These are phyloP conservation scores for Anagyrus pseudococci DNA, from an alignment of 2,888 invertebrate species.

Conservation along the genomic window DNA sequence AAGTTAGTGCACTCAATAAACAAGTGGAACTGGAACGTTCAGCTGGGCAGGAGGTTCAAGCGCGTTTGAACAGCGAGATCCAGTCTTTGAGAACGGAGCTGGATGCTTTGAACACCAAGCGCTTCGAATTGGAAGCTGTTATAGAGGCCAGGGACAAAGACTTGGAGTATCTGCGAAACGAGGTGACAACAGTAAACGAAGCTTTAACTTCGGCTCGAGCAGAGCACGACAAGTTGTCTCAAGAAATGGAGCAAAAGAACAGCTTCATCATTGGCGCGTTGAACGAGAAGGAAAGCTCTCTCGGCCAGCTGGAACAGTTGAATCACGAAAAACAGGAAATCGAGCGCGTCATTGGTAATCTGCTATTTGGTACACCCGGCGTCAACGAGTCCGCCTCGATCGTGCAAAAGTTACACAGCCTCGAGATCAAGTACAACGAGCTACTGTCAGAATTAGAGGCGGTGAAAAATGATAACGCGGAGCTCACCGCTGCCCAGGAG, in stretches of 20 bases:
- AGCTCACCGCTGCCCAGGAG: conserved; percentile 40
- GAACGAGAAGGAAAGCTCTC: conserved; percentile 30
- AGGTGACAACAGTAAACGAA: conserved; percentile 38
- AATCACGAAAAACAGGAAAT: conserved; percentile 32
- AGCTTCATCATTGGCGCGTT: conserved; percentile 13
- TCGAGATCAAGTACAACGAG: not conserved
- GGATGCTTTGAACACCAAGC: not conserved
- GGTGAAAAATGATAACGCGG: conserved; percentile 40
- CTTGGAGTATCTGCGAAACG: not conserved
- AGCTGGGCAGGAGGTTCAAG: conserved; percentile 36
- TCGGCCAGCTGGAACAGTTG: conserved; percentile 33
- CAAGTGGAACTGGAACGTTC: conserved; percentile 33
- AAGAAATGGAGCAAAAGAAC: conserved; percentile 22
- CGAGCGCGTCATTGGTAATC: conserved; percentile 6
- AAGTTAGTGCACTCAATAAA: conserved; percentile 22
- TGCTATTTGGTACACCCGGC: conserved; percentile 1
- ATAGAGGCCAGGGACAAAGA: not conserved
- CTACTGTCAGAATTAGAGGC: conserved; percentile 24
- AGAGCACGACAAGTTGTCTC: conserved; percentile 1
- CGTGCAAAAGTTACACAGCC: conserved; percentile 11
- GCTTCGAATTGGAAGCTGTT: not conserved
- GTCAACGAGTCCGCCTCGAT: conserved; percentile 6
- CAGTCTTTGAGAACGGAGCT: conserved; percentile 3
- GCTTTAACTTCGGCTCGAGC: conserved; percentile 6
- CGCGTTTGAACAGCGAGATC: conserved; percentile 36